Percentiles rank a stretch among this genome's conserved stretches.
These are phyloP conservation scores for Brienomyrus brachyistius DNA, from an alignment of 2,113 vertebrate species.

Conservation along the genomic window DNA sequence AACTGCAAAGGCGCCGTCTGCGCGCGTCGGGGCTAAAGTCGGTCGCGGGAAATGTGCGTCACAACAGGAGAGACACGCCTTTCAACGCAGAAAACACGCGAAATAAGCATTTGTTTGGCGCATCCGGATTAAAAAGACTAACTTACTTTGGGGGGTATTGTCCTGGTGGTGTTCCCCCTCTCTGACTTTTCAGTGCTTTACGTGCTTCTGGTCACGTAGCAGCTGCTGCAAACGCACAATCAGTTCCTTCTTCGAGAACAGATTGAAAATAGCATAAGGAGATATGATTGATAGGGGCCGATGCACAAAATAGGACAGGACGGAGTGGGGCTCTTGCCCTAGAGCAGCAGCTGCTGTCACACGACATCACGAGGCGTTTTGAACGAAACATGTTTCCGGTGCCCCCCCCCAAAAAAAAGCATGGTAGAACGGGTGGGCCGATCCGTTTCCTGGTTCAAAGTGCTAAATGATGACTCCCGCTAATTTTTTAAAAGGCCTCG, in stretches of 20 bases:
- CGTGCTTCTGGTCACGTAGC: not conserved
- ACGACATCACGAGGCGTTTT: not conserved
- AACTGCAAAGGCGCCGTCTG: not conserved
- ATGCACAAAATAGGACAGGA: not conserved
- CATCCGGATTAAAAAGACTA: not conserved
- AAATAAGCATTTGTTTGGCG: not conserved
- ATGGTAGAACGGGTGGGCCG: not conserved
- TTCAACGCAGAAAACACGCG: not conserved
- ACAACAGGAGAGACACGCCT: not conserved
- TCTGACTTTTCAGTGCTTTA: not conserved
- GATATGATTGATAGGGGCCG: slow-evolving; percentile 27
- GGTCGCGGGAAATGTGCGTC: slow-evolving; percentile 16
- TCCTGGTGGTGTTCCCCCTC: not conserved
- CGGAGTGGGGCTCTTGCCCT: not conserved
- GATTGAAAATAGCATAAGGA: not conserved
- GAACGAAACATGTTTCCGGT: not conserved
- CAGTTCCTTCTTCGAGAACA: not conserved
- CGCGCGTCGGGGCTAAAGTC: not conserved
- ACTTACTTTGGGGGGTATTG: not conserved
- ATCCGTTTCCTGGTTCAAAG: slow-evolving; percentile 3
- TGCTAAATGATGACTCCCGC: slow-evolving; percentile 2
- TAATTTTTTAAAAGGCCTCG: slow-evolving; percentile 19
- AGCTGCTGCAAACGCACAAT: not conserved
- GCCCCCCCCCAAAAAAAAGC: not conserved
- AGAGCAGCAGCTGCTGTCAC: not conserved